Evolutionary conservation across 2,113 vertebrate genomes (phyloP), one percentile per base, ranked within the genome.

Genomic region (Nothobranchius furzeri): DNA sequence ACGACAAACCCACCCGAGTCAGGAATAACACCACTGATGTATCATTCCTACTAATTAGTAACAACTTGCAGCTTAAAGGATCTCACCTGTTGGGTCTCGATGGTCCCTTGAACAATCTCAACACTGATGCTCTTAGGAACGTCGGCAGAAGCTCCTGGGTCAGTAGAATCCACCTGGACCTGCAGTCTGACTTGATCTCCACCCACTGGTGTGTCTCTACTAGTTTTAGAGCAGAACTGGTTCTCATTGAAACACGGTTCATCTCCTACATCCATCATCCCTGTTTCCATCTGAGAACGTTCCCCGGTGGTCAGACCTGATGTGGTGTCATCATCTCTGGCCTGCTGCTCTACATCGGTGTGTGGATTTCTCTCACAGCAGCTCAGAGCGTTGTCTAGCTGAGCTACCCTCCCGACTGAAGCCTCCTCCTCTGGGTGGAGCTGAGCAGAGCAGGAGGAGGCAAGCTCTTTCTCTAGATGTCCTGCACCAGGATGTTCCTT

Each of bases 1-100:
- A 55, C 0, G 17, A 61, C 30, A 30, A 30, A 5, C 7, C 17
- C 30, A 6, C 6, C 2, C 46, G 11, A 15, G 11, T 12, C 6
- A 1, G 49, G 59, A 7, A 47, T 7, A n/a, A 10, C 10, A 24
- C 6, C 30, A 30, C 4, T 30, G 30, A 30, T 2, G 30, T 30
- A 30, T 30, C 2, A 30, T 30, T 30, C 4, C 30, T 30, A 30
- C 30, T 3, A 4, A 30, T 30, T 30, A 30, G 30, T 30, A 30
- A 40, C 9, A 17, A n/a, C 42, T 46, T 46, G 6, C 9, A 46
- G 46, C 6, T 15, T 30, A 2, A 36, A 52, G 3, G 4, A 20
- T n/a, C 42, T 54, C 63, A 91, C 89, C 84, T 88, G 52, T 64
- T 90, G 84, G 4, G 60, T 68, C 61, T 90, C 84, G 0, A 90